Conservation (phyloP, 2,888 invertebrate species). For the Megamerina dolium region DNA sequence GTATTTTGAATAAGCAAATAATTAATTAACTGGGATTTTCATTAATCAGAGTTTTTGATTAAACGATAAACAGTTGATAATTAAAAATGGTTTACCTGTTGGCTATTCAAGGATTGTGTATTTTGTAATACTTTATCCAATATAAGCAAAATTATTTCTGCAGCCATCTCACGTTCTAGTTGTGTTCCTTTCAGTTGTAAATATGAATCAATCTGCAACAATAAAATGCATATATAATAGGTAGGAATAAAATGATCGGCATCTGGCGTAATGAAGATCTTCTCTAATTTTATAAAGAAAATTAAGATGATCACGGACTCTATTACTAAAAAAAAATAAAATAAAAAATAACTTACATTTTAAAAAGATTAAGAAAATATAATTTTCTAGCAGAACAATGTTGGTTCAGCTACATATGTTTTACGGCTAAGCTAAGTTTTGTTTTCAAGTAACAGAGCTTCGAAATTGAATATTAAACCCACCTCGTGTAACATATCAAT, state of each 20-base stretch:
- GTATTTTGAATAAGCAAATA: too few species aligned
- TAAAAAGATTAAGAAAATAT: neutral
- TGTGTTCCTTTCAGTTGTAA: conserved; percentile 47
- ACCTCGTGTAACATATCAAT: conserved; percentile 48
- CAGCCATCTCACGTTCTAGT: conserved; percentile 53
- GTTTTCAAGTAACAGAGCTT: too few species aligned
- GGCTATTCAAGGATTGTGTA: conserved; percentile 63
- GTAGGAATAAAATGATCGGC: neutral
- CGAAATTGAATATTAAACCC: conserved; percentile 16
- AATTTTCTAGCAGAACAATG: neutral
- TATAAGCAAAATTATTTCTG: conserved; percentile 56
- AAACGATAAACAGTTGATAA: too few species aligned
- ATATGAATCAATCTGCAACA: conserved; percentile 47
- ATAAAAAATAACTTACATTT: neutral
- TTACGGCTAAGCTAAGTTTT: too few species aligned
- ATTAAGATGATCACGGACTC: too few species aligned
- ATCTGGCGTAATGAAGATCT: too few species aligned
- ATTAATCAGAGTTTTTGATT: too few species aligned
- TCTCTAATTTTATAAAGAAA: too few species aligned
- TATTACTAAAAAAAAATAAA: conserved; percentile 1
- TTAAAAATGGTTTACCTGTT: conserved; percentile 67
- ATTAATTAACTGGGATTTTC: too few species aligned
- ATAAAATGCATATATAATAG: conserved; percentile 9
- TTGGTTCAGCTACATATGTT: neutral
- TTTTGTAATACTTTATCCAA: conserved; percentile 61